phyloP scores from a whole-genome alignment of 2,797 vertebrate species.

The Buceros bicornis region DNA sequence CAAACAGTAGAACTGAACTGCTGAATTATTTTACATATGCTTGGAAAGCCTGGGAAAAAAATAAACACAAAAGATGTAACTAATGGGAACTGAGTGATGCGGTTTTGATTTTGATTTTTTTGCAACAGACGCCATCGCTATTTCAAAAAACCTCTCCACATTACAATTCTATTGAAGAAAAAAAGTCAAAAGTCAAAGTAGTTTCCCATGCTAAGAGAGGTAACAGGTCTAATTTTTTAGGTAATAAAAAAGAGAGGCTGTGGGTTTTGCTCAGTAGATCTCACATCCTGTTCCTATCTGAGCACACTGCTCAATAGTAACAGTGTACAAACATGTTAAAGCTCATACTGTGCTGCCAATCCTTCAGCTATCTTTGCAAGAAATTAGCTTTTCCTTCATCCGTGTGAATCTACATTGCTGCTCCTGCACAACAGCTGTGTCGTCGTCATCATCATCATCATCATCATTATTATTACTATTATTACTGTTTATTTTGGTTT shows the following conservation, averaged over 20 bases:
- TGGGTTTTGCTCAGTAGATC: background rate
- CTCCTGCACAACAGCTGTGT: background rate
- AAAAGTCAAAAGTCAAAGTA: background rate
- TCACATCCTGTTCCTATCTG: background rate
- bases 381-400: background rate
- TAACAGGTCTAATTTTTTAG: background rate
- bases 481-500: background rate
- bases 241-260: background rate
- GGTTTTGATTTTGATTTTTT: background rate
- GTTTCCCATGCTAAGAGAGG: background rate
- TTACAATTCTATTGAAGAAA: background rate
- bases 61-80: background rate
- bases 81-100: background rate
- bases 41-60: background rate
- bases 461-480: background rate
- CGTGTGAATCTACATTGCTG: background rate
- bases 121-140: background rate
- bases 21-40: constrained; percentile 39
- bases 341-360: background rate
- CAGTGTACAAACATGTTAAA: accelerated
- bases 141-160: background rate
- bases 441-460: background rate
- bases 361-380: background rate
- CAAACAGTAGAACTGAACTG: background rate
- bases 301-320: background rate